Base-by-base conservation (phyloP, 2,888 invertebrate species). In the Chalcosyrphus nemorum region DNA sequence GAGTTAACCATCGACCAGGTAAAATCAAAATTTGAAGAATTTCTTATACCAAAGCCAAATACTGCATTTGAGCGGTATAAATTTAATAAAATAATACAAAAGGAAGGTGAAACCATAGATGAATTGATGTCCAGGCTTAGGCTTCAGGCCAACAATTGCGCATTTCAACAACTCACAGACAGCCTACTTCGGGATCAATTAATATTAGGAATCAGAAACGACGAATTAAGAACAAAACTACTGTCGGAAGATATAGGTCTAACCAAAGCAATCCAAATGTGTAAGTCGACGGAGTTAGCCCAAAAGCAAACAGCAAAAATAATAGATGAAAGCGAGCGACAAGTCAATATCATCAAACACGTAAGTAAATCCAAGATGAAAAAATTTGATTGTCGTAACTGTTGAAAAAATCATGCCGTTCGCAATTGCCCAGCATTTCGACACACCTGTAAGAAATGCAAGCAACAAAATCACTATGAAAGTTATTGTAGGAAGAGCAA, bases 181-280 rank as follows among this genome's bases (percentile, higher is more conserved):
- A 43, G 54, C 13, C 38, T 71, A 6, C 52, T 71, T 0, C 15
- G 68, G 32, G 68, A 70, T 13, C 54, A 68, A 57, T 21, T 35
- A 1, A 57, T 57, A 11, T n/a, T 57, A 3, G 57, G 57, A 21
- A 21, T 57, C 11, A 3, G 21, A 29, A 66, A 41, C 17, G 70
- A 71, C 15, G 45, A 47, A 6, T 11, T 59, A n/a, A 21, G 59
- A 11, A 56, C 68, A n/a, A 56, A 68, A 68, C 56, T 68, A 27
- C 27, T 68, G 5, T 68, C 56, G 2, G 29, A 68, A 24, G 68
- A 56, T 17, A 45, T 56, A 9, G 45, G 7, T 5, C 19, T 56
- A 17, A 9, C 11, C 2, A 68, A 54, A 11, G 43, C 56, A 2
- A 41, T 43, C 2, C 68, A 68, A 54, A 13, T 32, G 5, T 68